Base-by-base conservation (phyloP, 2,888 invertebrate species). In the Tubiluchus corallicola region DNA sequence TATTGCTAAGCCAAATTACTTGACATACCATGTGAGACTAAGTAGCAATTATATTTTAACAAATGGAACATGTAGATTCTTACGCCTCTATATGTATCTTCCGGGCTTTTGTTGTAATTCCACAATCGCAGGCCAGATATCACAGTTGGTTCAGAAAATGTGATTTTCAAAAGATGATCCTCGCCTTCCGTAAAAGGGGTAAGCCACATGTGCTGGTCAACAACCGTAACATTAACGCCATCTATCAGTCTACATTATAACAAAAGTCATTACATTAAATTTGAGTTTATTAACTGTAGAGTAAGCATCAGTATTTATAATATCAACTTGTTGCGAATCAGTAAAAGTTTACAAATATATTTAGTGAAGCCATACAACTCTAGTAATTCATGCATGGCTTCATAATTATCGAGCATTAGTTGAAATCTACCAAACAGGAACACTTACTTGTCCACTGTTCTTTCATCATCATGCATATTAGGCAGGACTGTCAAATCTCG, bases 71-170 rank as follows among this genome's bases (percentile, higher is more conserved):
- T n/a, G n/a, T n/a, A n/a, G n/a, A n/a, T n/a, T n/a, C 59, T 54
- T 21, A 66, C 68, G 46, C 69, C 69, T 48, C 66, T 58, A 49
- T 65, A 70, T 1, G 68, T 65, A 47, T 69, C 60, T 50, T 82
- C 81, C 54, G 75, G 68, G 51, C 72, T 75, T 45, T 74, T 75
- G 61, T 83, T 83, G 65, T 82, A 83, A 64, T 83, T 83, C 82
- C 82, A 83, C 40, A 83, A 56, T 42, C 76, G 70, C 19, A 83
- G 64, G 43, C 77, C 69, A 21, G 64, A 51, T 38, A 65, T 57
- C 19, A 64, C 48, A 1, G 50, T 50, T 4, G 54, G 52, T 47
- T 59, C 49, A 4, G 50, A 45, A 43, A 65, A 60, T 48, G 54
- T 51, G 20, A 64, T 50, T 16, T 52, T 51, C 37, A 66, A 43